Evolutionary conservation across 92 coral and sea anemone genomes (phyloP).

Genomic region (Zoanthus sociatus): DNA sequence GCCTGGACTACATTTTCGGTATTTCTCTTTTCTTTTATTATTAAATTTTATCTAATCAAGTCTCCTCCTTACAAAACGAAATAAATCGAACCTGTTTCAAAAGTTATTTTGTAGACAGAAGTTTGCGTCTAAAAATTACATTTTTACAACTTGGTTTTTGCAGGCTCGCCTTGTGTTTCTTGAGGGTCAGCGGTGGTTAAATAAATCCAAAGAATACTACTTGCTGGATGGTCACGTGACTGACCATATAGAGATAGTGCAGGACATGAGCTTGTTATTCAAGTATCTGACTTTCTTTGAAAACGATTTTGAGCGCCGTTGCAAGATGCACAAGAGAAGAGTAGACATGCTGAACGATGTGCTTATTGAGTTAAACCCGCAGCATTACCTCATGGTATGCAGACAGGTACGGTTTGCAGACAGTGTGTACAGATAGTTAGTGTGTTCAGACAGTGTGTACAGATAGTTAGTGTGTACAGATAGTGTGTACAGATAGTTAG

Average conservation of each 20-base stretch:
- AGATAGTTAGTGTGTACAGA: too few relatives aligned
- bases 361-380: conserved; percentile 85
- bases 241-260: conserved; percentile 86
- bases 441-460: too few relatives aligned
- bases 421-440: too few relatives aligned
- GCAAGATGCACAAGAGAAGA: conserved; percentile 98
- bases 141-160: background rate
- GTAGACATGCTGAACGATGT: conserved; percentile 90
- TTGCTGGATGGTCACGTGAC: conserved; percentile 93
- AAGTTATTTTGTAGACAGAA: background rate
- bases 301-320: conserved; percentile 81
- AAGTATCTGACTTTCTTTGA: conserved; percentile 86
- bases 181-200: conserved; percentile 92
- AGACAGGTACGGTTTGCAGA: too few relatives aligned
- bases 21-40: too few relatives aligned
- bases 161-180: conserved; percentile 91
- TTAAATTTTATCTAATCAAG: too few relatives aligned
- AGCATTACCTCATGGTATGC: conserved; percentile 86
- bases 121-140: background rate
- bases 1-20: too few relatives aligned
- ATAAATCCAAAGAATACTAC: conserved; percentile 86
- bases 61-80: too few relatives aligned
- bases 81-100: background rate
- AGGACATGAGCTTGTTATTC: conserved; percentile 92
- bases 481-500: too few relatives aligned